Conservation (phyloP, 2,888 invertebrate genomes). For the Resseliella maxima region DNA sequence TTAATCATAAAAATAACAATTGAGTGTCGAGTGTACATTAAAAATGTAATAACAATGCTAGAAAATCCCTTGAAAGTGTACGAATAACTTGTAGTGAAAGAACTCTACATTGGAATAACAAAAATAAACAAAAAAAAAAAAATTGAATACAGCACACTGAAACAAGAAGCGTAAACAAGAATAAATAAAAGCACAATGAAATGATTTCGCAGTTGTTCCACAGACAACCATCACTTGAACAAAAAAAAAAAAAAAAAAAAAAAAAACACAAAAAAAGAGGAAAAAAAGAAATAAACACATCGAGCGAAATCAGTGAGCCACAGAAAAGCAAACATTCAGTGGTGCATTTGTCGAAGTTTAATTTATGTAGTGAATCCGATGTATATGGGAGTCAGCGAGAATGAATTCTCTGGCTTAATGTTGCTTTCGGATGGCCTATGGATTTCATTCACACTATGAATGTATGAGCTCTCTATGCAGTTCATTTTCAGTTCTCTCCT, state of each 20-base stretch:
- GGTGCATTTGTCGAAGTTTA: slow-evolving; percentile 44
- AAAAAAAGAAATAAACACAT: slow-evolving; percentile 18
- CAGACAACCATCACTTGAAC: slow-evolving; percentile 25
- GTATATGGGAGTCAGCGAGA: neutral
- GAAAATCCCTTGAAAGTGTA: slow-evolving; percentile 41
- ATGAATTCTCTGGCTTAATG: neutral
- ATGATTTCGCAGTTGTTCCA: slow-evolving; percentile 23
- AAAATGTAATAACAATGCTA: slow-evolving; percentile 29
- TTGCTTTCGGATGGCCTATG: neutral
- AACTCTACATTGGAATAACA: neutral
- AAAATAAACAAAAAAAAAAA: neutral
- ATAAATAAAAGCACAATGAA: slow-evolving; percentile 51
- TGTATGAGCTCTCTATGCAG: neutral
- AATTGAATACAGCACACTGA: neutral
- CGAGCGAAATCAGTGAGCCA: slow-evolving; percentile 52
- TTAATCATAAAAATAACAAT: slow-evolving; percentile 52
- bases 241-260: neutral
- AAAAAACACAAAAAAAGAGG: too few relatives aligned
- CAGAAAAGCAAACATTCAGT: slow-evolving; percentile 43
- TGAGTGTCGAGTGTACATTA: slow-evolving; percentile 41
- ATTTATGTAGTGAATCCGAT: neutral
- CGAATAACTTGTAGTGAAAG: too few relatives aligned
- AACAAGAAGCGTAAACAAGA: slow-evolving; percentile 51
- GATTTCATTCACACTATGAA: neutral
- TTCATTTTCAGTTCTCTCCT: neutral